Evolutionary conservation across 1,140 invertebrate species (phyloP).

Genomic region (Drosophila dunni): DNA sequence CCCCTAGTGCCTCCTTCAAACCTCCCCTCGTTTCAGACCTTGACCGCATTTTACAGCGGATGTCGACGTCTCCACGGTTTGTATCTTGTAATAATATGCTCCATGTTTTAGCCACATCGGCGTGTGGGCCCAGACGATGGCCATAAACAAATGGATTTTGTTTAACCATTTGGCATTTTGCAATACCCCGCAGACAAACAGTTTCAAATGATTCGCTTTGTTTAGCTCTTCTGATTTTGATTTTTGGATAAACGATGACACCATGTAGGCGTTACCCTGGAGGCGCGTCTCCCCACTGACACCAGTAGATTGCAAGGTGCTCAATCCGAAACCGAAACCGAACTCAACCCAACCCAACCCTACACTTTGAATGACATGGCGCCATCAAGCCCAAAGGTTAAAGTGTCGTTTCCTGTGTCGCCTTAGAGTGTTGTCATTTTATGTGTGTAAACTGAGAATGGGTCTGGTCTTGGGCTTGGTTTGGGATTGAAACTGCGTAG

Average conservation of each 20-base stretch:
- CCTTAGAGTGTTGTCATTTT: slow-evolving; percentile 32
- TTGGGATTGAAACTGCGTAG: slow-evolving; percentile 30
- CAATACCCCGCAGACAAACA: slow-evolving; percentile 34
- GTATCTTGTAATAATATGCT: slow-evolving; percentile 61
- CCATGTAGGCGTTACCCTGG: slow-evolving; percentile 18
- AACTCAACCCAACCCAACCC: slow-evolving; percentile 28
- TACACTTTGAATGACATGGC: slow-evolving; percentile 25
- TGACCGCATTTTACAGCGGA: slow-evolving; percentile 71
- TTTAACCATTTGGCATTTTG: slow-evolving; percentile 67
- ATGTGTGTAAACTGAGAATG: slow-evolving; percentile 25
- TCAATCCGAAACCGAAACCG: neutral
- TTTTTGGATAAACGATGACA: slow-evolving; percentile 28
- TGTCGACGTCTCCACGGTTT: slow-evolving; percentile 35
- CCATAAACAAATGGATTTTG: slow-evolving; percentile 72
- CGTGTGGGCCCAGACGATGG: slow-evolving; percentile 35
- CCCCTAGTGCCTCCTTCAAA: neutral
- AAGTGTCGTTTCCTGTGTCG: slow-evolving; percentile 45
- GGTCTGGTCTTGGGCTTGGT: slow-evolving; percentile 7
- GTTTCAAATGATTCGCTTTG: slow-evolving; percentile 35
- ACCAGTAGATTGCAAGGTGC: slow-evolving; percentile 7
- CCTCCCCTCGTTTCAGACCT: slow-evolving; percentile 46
- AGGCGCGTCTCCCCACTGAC: slow-evolving; percentile 15
- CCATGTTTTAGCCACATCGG: slow-evolving; percentile 23
- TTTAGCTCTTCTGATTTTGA: slow-evolving; percentile 28
- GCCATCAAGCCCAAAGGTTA: slow-evolving; percentile 40